Percentiles rank a stretch among this genome's conserved stretches.
phyloP scores from a whole-genome alignment of 2,797 vertebrate genomes.

The Cetoscarus ocellatus region DNA sequence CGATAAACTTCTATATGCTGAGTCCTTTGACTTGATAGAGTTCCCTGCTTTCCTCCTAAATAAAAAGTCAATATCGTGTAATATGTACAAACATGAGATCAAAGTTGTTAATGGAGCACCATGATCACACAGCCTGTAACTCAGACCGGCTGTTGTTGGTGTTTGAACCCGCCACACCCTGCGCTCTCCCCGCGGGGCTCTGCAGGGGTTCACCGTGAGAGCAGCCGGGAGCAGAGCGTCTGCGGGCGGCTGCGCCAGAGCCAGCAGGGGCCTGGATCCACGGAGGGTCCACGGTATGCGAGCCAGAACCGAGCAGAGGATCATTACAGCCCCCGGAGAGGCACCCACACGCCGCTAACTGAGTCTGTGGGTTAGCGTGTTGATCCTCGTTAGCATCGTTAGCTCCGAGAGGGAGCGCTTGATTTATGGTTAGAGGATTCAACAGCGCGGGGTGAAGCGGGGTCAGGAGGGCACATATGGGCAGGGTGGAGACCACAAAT shows the following conservation, averaged over 20 bases:
- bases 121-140: too few species aligned
- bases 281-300: neutral
- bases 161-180: conserved; percentile 81
- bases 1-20: too few species aligned
- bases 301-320: neutral
- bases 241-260: conserved; percentile 23
- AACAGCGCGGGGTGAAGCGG: conserved; percentile 1
- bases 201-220: conserved; percentile 65
- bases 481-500: conserved; percentile 5
- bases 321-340: neutral
- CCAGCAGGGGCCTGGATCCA: neutral
- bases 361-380: conserved; percentile 39
- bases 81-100: too few species aligned
- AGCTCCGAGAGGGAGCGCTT: conserved; percentile 52
- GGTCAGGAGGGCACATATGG: conserved; percentile 44
- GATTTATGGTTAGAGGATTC: conserved; percentile 46
- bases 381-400: conserved; percentile 51
- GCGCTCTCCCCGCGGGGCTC: conserved; percentile 59
- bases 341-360: neutral
- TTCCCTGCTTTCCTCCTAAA: too few species aligned
- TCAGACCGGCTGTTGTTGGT: conserved; percentile 45
- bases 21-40: too few species aligned
- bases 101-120: too few species aligned
- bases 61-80: too few species aligned
- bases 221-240: conserved; percentile 30